These are phyloP conservation scores for Brachionus angularis DNA, from an alignment of 1,140 invertebrate species.

Conservation along the genomic window DNA sequence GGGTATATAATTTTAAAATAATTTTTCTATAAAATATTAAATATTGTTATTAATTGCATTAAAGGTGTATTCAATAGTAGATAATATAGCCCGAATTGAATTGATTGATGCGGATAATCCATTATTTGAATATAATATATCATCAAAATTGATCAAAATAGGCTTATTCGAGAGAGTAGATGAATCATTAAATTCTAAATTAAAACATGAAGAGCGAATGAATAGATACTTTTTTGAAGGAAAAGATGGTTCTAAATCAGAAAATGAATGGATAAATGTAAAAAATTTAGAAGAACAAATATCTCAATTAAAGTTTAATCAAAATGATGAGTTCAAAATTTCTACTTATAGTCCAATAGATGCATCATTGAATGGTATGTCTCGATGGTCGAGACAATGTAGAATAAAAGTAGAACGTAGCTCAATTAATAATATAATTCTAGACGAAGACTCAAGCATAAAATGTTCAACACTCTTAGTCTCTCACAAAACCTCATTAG, in stretches of 20 bases:
- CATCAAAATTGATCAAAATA: background rate
- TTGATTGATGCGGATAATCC: background rate
- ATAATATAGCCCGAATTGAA: background rate
- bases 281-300: conserved; percentile 6
- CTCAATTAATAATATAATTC: conserved; percentile 8
- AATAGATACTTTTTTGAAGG: background rate
- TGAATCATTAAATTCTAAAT: background rate
- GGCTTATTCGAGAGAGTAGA: conserved; percentile 15
- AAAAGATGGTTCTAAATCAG: background rate
- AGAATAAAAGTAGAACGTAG: background rate
- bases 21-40: too few relatives aligned
- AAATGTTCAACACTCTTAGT: conserved; percentile 13
- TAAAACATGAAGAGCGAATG: conserved; percentile 22
- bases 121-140: conserved; percentile 9
- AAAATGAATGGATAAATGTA: conserved; percentile 3
- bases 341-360: background rate
- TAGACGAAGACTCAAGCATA: conserved; percentile 5
- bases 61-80: conserved; percentile 38
- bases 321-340: background rate
- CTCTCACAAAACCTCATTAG: background rate
- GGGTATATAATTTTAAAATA: background rate
- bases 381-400: background rate
- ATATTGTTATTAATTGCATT: background rate
- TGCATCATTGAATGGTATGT: background rate
- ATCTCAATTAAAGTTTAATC: background rate